Evolutionary conservation across 2,113 vertebrate species (phyloP).

Genomic region (Kryptolebias marmoratus): DNA sequence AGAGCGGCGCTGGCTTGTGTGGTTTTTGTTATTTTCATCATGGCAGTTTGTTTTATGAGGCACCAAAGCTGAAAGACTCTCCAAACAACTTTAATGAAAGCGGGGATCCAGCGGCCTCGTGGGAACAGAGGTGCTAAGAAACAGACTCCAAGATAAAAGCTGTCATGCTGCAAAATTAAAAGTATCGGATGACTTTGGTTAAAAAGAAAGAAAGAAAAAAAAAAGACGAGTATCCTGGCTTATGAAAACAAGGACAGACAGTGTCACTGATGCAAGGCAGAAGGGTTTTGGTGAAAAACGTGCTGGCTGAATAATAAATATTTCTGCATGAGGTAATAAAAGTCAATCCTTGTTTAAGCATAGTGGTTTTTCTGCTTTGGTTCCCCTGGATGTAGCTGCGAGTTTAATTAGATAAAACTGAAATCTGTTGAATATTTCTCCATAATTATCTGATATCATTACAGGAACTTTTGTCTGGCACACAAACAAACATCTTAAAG

Average conservation of each 20-base stretch:
- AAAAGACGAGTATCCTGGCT: conserved; percentile 37
- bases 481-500: neutral
- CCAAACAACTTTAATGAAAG: conserved; percentile 76
- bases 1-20: conserved; percentile 42
- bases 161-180: conserved; percentile 30
- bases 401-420: conserved; percentile 17
- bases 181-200: conserved; percentile 62
- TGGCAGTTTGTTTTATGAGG: conserved; percentile 69
- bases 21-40: conserved; percentile 71
- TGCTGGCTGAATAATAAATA: conserved; percentile 14
- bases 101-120: conserved; percentile 54
- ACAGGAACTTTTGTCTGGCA: neutral
- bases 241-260: conserved; percentile 27
- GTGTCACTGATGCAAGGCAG: conserved; percentile 26
- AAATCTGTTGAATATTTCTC: no score
- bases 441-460: no score
- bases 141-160: conserved; percentile 32
- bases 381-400: conserved; percentile 8
- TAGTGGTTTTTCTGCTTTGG: neutral
- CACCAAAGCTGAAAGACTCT: conserved; percentile 58
- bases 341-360: conserved; percentile 14
- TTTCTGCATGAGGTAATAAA: conserved; percentile 22
- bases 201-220: conserved; percentile 10
- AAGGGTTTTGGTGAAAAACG: conserved; percentile 6
- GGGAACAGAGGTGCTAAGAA: conserved; percentile 49